These are phyloP conservation scores for Lates japonicus DNA, from an alignment of 2,797 vertebrate genomes.

Conservation along the genomic window DNA sequence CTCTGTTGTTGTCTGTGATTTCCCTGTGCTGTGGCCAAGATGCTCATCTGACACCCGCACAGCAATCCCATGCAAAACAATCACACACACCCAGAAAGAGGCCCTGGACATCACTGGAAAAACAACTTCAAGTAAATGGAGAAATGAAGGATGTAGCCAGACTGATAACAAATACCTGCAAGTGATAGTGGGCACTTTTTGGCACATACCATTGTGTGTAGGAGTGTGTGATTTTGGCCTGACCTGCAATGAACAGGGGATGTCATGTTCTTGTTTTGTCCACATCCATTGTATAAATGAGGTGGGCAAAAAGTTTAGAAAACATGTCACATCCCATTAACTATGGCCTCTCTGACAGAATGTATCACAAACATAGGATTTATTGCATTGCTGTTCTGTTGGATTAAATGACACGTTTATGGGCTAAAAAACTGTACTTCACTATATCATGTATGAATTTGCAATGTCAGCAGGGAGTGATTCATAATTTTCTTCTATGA, in stretches of 20 bases:
- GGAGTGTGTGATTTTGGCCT: not conserved
- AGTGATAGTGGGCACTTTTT: not conserved
- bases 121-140: not conserved
- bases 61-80: not conserved
- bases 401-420: too few species aligned
- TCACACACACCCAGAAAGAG: not conserved
- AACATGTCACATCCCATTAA: not conserved
- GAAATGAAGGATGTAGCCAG: not conserved
- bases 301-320: not conserved
- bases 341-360: not conserved
- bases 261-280: not conserved
- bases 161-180: not conserved
- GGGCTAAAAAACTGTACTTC: not conserved
- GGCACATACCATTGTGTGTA: not conserved
- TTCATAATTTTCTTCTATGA: not conserved
- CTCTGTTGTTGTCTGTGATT: not conserved
- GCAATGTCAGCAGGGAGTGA: too few species aligned
- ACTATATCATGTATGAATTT: too few species aligned
- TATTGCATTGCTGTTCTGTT: too few species aligned
- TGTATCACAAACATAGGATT: too few species aligned
- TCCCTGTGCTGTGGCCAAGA: too few species aligned
- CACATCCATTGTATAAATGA: not conserved
- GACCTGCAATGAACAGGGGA: not conserved
- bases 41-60: too few species aligned
- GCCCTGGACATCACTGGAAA: not conserved